Conservation (phyloP, 2,888 invertebrate species). For the Punctoribates punctum region DNA sequence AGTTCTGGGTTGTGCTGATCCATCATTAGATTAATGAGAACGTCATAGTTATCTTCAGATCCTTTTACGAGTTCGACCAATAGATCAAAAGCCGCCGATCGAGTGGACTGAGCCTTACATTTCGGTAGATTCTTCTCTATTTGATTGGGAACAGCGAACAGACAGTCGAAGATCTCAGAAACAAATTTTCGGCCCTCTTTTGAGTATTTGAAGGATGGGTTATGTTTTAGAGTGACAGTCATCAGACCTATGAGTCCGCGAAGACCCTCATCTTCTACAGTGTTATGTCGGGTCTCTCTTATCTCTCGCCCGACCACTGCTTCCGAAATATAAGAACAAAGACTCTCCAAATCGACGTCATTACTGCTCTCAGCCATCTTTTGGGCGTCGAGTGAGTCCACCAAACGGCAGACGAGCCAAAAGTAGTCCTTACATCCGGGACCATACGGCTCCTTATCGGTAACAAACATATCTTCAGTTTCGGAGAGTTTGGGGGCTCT, state of each 20-base stretch:
- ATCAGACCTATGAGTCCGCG: constrained; percentile 80
- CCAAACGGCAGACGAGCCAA: constrained; percentile 81
- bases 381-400: constrained; percentile 65
- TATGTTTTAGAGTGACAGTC: constrained; percentile 83
- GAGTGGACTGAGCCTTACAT: constrained; percentile 80
- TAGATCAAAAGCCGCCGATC: constrained; percentile 85
- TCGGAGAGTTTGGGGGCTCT: constrained; percentile 33
- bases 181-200: constrained; percentile 62
- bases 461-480: constrained; percentile 24
- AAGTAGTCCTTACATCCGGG: constrained; percentile 92
- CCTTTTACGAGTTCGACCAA: constrained; percentile 81
- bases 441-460: constrained; percentile 56
- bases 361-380: constrained; percentile 55
- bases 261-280: constrained; percentile 82
- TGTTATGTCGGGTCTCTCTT: constrained; percentile 73
- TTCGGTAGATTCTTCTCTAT: constrained; percentile 78
- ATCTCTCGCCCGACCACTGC: constrained; percentile 74
- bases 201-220: constrained; percentile 76
- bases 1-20: constrained; percentile 76
- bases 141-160: constrained; percentile 85
- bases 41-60: constrained; percentile 77
- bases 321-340: constrained; percentile 64
- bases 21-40: constrained; percentile 75
- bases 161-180: constrained; percentile 70
- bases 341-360: constrained; percentile 67